phyloP scores from a whole-genome alignment of 2,113 vertebrate genomes.

The Carlito syrichta region DNA sequence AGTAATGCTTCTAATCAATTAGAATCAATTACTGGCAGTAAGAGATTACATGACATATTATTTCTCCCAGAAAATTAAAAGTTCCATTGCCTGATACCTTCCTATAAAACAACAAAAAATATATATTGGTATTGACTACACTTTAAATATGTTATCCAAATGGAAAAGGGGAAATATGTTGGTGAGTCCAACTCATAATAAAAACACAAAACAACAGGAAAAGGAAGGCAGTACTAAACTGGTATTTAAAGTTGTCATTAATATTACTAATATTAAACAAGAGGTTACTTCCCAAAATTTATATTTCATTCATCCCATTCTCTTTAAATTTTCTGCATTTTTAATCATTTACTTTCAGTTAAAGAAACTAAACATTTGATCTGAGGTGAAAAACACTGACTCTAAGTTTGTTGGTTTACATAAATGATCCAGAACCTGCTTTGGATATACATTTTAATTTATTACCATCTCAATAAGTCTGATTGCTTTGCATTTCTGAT shows the following conservation, averaged over 20 bases:
- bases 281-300: slow-evolving; percentile 19
- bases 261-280: slow-evolving; percentile 20
- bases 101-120: not conserved
- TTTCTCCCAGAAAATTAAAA: slow-evolving; percentile 36
- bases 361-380: slow-evolving; percentile 38
- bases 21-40: not conserved
- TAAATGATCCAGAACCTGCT: slow-evolving; percentile 14
- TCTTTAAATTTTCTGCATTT: slow-evolving; percentile 31
- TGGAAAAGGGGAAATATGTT: not conserved
- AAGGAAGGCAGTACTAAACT: slow-evolving; percentile 26
- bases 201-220: slow-evolving; percentile 26
- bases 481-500: not conserved
- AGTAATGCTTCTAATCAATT: not conserved
- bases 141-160: not conserved
- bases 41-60: not conserved
- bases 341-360: slow-evolving; percentile 7
- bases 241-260: not conserved
- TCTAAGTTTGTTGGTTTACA: not conserved
- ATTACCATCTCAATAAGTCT: not conserved
- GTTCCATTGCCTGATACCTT: not conserved
- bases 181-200: not conserved
- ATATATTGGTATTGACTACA: not conserved
- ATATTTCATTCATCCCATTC: not conserved
- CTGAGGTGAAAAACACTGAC: not conserved
- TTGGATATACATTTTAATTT: slow-evolving; percentile 11